Evolutionary conservation across 1,140 invertebrate genomes (phyloP).

Genomic region (Tetragonula clypearis): DNA sequence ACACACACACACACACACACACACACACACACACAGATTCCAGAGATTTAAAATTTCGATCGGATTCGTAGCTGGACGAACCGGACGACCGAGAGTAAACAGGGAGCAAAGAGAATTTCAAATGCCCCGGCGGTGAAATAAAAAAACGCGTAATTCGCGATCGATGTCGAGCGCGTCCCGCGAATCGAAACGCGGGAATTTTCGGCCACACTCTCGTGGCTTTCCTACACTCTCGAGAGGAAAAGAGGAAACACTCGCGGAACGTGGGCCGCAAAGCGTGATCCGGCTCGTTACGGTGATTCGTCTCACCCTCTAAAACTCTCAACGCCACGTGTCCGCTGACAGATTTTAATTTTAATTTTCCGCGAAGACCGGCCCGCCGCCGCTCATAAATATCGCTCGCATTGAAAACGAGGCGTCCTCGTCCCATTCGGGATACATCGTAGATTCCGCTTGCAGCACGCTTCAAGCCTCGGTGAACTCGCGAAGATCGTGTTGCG

Average conservation of each 20-base stretch:
- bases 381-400: conserved; percentile 22
- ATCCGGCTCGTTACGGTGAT: conserved; percentile 23
- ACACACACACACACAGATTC: too few species aligned
- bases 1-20: too few species aligned
- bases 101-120: too few species aligned
- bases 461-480: too few species aligned
- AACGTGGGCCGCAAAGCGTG: background rate
- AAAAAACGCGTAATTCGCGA: background rate
- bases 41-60: too few species aligned
- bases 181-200: background rate
- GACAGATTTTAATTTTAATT: conserved; percentile 36
- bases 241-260: background rate
- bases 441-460: background rate
- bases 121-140: too few species aligned
- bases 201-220: background rate
- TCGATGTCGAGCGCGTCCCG: background rate
- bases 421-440: background rate
- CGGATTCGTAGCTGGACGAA: too few species aligned
- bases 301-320: conserved; percentile 32
- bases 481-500: too few species aligned
- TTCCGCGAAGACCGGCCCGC: conserved; percentile 20
- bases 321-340: conserved; percentile 12
- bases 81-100: too few species aligned
- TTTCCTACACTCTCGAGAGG: background rate
- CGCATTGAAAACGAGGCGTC: background rate